These are phyloP conservation scores for Pogonocherus hispidulus DNA, from an alignment of 2,888 invertebrate genomes.

Conservation along the genomic window DNA sequence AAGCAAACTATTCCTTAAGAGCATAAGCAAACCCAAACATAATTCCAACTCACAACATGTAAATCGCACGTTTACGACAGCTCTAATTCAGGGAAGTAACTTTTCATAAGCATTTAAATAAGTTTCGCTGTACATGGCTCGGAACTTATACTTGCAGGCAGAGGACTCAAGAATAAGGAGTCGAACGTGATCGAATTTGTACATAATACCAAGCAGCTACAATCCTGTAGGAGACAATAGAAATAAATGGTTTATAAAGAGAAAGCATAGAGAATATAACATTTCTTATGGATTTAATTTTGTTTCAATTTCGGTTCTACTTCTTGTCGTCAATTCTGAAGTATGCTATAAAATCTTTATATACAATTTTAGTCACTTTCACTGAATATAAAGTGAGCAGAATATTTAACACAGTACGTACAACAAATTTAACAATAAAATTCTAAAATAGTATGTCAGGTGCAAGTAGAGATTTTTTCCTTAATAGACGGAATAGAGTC, in stretches of 20 bases:
- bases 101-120: conserved; percentile 14
- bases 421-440: no score
- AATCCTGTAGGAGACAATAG: not conserved
- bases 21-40: not conserved
- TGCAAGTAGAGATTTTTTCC: no score
- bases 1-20: not conserved
- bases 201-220: not conserved
- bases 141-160: conserved; percentile 4
- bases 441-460: no score
- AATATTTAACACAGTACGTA: no score
- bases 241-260: not conserved
- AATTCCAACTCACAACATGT: not conserved
- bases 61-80: conserved; percentile 6
- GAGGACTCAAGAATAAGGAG: not conserved
- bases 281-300: not conserved
- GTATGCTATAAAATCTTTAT: no score
- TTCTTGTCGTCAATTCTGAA: no score
- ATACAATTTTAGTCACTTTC: no score
- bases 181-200: not conserved
- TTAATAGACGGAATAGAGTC: no score
- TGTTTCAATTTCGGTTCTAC: not conserved
- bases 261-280: not conserved
- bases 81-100: conserved; percentile 15
- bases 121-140: conserved; percentile 6
- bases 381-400: no score